Evolutionary conservation across 2,113 vertebrate species (phyloP), one percentile per base, ranked within the genome.

Genomic region (Rallus limicola): DNA sequence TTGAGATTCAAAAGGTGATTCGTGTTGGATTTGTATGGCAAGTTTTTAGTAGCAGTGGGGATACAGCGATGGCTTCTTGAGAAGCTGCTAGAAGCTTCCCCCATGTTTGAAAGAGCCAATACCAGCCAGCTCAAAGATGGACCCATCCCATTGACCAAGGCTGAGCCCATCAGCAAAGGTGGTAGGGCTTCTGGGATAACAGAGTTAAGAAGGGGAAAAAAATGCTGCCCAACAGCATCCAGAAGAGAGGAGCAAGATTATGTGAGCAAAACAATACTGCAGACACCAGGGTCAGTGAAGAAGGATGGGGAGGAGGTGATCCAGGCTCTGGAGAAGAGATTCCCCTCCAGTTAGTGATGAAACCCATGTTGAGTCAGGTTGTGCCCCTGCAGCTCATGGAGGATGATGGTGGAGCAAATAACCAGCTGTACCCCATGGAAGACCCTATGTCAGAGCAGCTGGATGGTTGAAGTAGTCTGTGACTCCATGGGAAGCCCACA

Each of bases 401-500:
- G 46, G 6, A 2, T 5, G 19, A 40, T 0, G 0, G 25, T 18
- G 31, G 24, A 48, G 56, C 52, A 65, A 11, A 82, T 36, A 38
- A 19, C 8, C 53, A 78, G 15, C 25, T 7, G 9, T 40, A 56
- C 38, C 31, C 17, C 3, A 0, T 14, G 52, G 23, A 71, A 6
- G 29, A 46, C 1, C 19, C 3, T 16, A 8, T 0, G 0, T 3
- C 6, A 5, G 34, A 56, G 33, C 17, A 86, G 21, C 7, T 5
- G 9, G 6, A 44, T 15, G 7, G 17, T 40, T 7, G 8, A 58
- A 13, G 28, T 55, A 59, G 17, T 17, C 50, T 53, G 18, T 33
- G 36, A 53, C 4, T 5, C 42, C 1, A 0, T 16, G 16, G 53
- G 25, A 59, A 38, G 2, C 5, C 21, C 0, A 0, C 3, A 6